Evolutionary conservation across 2,797 vertebrate genomes (phyloP).

Genomic region (Poeciliopsis paucimaculata): DNA sequence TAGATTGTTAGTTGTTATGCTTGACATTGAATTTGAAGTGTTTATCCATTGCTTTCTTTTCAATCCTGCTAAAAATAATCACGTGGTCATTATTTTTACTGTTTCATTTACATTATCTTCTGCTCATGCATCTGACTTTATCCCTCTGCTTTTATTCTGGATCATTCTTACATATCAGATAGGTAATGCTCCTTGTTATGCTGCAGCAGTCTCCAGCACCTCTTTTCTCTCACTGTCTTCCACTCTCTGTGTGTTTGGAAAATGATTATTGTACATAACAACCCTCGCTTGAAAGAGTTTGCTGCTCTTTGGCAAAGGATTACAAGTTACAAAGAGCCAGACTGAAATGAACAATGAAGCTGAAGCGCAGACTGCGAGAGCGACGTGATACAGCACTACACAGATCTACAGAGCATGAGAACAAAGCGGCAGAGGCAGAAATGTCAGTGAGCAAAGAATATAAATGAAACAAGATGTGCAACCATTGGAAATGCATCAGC

Average conservation of each 20-base stretch:
- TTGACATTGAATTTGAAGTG: background rate
- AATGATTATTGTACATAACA: conserved; percentile 54
- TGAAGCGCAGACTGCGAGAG: conserved; percentile 55
- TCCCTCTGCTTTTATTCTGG: conserved; percentile 16
- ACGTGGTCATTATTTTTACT: background rate
- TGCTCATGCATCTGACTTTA: conserved; percentile 10
- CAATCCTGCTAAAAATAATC: background rate
- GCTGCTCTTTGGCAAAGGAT: conserved; percentile 73
- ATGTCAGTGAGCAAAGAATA: conserved; percentile 67
- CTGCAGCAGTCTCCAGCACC: conserved; percentile 38
- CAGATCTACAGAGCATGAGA: conserved; percentile 53
- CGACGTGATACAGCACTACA: conserved; percentile 52
- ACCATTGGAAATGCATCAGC: conserved; percentile 61
- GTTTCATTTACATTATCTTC: background rate
- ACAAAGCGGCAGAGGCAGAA: conserved; percentile 56
- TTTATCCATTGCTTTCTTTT: background rate
- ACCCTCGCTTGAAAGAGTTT: conserved; percentile 59
- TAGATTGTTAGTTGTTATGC: background rate
- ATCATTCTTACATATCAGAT: conserved; percentile 29
- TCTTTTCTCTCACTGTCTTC: conserved; percentile 34
- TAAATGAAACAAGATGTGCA: conserved; percentile 61
- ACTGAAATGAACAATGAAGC: conserved; percentile 64
- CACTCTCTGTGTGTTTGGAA: conserved; percentile 49
- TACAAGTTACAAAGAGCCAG: conserved; percentile 64
- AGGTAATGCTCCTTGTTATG: conserved; percentile 31